Base-by-base conservation (phyloP, 30 jellyfish, hydroid and myxozoan genomes). In the Clytia hemisphaerica region DNA sequence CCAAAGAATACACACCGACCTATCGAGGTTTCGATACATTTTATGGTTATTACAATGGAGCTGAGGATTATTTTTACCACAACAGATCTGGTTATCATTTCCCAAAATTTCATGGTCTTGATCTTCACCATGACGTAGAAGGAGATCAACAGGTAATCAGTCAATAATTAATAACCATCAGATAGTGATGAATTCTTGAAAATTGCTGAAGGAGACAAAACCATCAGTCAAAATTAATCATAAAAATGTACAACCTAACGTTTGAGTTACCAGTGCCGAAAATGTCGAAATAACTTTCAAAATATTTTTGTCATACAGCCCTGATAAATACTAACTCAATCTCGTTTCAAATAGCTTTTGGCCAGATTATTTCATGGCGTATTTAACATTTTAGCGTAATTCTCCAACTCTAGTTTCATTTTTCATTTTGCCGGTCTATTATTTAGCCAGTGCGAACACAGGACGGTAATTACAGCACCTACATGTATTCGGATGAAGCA, bases 1-100 rank as follows among this genome's bases (percentile, higher is more conserved):
- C 79, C 24, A 60, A 68, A 67, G 86, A 75, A 19, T 69, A 73
- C 76, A 64, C 79, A 19, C 95, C 95, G 16, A 83, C 92, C 5
- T 63, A 67, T 51, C 95, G 92, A 10, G 95, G 95, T 4, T 83
- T 73, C 50, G 95, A 83, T 40, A 51, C 82, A 24, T 83, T 83
- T 76, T 73, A 83, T 29, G 95, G 95, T 73, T 50, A 69, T 82
- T 69, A 83, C 85, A 67, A 80, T 0, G 66, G 80, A 28, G 61
- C 86, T 3, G 44, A 78, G 29, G 92, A 83, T 1, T 92, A 83
- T 32, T 83, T 65, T 34, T 83, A n/a, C 71, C 75, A 83, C n/a
- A 85, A 73, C 42, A 54, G 93, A 5, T 81, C 92, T 28, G n/a
- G n/a, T n/a, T n/a, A n/a, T n/a, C n/a, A n/a, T n/a, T 46, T 75